These are phyloP conservation scores for Crioceris asparagi DNA, from an alignment of 2,888 invertebrate genomes.

Conservation along the genomic window DNA sequence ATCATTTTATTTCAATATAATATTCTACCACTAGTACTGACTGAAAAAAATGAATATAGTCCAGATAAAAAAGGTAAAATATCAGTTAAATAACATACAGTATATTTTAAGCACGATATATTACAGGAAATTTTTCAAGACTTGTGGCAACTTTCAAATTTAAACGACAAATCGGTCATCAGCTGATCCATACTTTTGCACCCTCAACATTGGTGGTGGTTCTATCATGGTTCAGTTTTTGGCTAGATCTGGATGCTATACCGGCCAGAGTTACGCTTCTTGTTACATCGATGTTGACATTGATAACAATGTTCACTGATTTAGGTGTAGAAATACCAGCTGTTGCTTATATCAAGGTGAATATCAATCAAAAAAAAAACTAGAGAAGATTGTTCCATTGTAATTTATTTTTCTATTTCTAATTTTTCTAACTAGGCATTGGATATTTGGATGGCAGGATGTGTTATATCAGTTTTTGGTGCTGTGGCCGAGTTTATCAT, in stretches of 20 bases:
- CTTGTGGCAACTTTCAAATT: conserved; percentile 69
- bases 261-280: conserved; percentile 72
- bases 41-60: conserved; percentile 63
- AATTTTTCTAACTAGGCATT: conserved; percentile 49
- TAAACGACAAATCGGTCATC: conserved; percentile 75
- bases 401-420: too few species aligned
- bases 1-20: conserved; percentile 70
- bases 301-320: conserved; percentile 80
- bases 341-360: conserved; percentile 79
- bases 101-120: background rate
- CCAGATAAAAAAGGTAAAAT: conserved; percentile 63
- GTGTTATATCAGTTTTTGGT: conserved; percentile 78
- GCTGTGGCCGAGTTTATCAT: conserved; percentile 75
- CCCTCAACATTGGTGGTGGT: conserved; percentile 75
- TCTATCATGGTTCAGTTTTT: conserved; percentile 81
- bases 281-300: conserved; percentile 73
- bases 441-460: conserved; percentile 82
- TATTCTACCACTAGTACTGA: conserved; percentile 58
- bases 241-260: conserved; percentile 74
- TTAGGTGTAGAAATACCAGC: conserved; percentile 73
- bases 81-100: background rate
- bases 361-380: too few species aligned
- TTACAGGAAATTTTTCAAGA: conserved; percentile 62
- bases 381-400: too few species aligned
- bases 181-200: conserved; percentile 74